Evolutionary conservation across 2,888 invertebrate genomes (phyloP).

Genomic region (Dicycla oo): DNA sequence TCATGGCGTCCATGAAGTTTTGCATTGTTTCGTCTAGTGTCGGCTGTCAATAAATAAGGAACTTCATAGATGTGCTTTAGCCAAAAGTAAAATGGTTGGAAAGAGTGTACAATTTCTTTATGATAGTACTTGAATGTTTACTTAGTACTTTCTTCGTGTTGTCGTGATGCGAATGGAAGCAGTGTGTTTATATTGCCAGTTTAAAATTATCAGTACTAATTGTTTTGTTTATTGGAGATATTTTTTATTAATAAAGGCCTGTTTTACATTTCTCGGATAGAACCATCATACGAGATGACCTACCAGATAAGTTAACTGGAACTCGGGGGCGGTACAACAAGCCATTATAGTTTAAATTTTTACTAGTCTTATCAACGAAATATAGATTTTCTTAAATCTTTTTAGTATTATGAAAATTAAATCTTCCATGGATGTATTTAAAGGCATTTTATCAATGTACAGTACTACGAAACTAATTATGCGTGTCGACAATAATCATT

Average conservation of each 20-base stretch:
- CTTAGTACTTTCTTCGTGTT: conserved; percentile 26
- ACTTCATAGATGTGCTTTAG: no score
- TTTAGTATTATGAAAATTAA: conserved; percentile 50
- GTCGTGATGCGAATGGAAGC: conserved; percentile 27
- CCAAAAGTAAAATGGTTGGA: no score
- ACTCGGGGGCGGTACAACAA: conserved; percentile 10
- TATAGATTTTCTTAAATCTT: conserved; percentile 55
- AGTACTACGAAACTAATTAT: conserved; percentile 27
- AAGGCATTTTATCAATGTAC: conserved; percentile 48
- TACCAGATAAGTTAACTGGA: not conserved
- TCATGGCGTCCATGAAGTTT: no score
- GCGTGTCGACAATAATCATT: not conserved
- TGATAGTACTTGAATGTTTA: conserved; percentile 24
- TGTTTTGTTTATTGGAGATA: conserved; percentile 51
- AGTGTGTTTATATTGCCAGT: conserved; percentile 45
- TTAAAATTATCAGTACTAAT: conserved; percentile 51
- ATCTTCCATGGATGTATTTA: conserved; percentile 45
- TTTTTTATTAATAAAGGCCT: conserved; percentile 28
- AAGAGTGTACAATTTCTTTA: conserved; percentile 28
- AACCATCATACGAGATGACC: not conserved
- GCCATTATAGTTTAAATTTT: conserved; percentile 44
- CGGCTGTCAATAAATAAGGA: no score
- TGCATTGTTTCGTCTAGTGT: no score
- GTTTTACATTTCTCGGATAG: conserved; percentile 9
- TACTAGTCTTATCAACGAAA: conserved; percentile 67